Evolutionary conservation across 2,888 invertebrate species (phyloP).

Genomic region (Chloromyia formosa): DNA sequence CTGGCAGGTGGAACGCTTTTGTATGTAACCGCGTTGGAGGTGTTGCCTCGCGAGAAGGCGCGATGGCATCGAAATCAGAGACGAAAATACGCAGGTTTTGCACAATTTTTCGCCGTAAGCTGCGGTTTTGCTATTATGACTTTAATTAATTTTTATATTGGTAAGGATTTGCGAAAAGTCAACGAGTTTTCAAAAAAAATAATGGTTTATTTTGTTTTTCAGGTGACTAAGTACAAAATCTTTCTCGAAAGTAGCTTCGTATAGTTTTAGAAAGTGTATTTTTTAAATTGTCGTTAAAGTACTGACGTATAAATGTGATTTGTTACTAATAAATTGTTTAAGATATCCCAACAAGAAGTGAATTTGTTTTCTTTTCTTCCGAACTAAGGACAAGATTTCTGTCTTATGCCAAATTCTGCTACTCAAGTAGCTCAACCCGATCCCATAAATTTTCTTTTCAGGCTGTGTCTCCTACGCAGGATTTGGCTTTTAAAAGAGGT

Average conservation of each 20-base stretch:
- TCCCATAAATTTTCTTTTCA: too few relatives aligned
- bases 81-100: constrained; percentile 69
- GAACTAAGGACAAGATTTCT: background rate
- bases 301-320: background rate
- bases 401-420: too few relatives aligned
- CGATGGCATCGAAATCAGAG: constrained; percentile 72
- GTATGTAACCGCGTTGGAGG: constrained; percentile 81
- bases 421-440: too few relatives aligned
- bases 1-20: constrained; percentile 79
- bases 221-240: constrained; percentile 14
- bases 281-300: background rate
- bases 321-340: background rate
- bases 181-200: background rate
- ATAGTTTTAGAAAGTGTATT: background rate
- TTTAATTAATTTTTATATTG: constrained; percentile 70
- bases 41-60: constrained; percentile 78
- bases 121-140: constrained; percentile 73
- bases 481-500: too few relatives aligned
- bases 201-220: background rate
- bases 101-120: constrained; percentile 70
- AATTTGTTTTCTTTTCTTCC: background rate
- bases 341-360: background rate
- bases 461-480: too few relatives aligned
- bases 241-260: background rate
- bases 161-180: constrained; percentile 45